Percentiles rank a stretch among this genome's conserved stretches.
Conservation (phyloP, 2,113 vertebrate genomes). For the Boulengeromyrus knoepffleri region DNA sequence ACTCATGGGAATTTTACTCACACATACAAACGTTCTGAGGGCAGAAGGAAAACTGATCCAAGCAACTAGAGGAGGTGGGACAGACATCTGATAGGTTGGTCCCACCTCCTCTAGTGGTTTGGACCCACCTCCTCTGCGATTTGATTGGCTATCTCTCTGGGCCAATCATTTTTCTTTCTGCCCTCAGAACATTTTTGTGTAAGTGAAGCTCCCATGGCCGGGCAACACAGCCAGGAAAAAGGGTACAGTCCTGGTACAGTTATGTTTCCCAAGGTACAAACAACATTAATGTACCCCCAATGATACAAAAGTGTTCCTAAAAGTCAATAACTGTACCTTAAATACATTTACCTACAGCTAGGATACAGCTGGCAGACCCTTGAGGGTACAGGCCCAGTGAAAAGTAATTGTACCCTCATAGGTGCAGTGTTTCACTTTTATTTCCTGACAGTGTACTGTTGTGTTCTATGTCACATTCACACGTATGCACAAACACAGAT, state of each 20-base stretch:
- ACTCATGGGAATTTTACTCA: no score
- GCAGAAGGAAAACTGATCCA: no score
- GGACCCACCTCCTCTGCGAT: no score
- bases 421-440: not conserved
- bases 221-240: not conserved
- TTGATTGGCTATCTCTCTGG: no score
- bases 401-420: not conserved
- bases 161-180: no score
- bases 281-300: not conserved
- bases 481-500: not conserved
- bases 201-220: no score
- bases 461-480: not conserved
- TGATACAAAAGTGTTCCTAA: not conserved
- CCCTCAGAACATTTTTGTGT: no score
- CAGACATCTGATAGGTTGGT: no score
- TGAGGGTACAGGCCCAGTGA: not conserved
- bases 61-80: no score
- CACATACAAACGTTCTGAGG: no score
- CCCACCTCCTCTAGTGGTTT: no score
- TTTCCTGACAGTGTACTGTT: not conserved
- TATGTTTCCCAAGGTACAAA: not conserved
- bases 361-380: not conserved
- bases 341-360: not conserved
- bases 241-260: not conserved
- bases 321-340: not conserved